A percentile compares a stretch with the other conserved stretches of the same genome.
phyloP scores from a whole-genome alignment of 2,888 invertebrate species.

The Heteromyza rotundicornis region DNA sequence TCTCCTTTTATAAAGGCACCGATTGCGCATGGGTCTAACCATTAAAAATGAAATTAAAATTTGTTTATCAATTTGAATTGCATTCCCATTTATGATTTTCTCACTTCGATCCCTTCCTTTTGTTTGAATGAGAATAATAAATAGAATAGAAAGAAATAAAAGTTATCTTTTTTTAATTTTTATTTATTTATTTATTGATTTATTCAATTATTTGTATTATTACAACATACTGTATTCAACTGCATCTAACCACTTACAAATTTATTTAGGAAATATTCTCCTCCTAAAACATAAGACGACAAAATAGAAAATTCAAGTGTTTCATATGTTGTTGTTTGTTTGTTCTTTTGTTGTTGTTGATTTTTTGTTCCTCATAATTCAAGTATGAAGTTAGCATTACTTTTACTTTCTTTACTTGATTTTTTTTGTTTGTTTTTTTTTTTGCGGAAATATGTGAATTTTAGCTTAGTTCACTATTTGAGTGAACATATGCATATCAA shows the following conservation, averaged over 20 bases:
- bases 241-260: conserved; percentile 9
- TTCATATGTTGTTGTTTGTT: neutral
- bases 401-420: neutral
- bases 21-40: too few species aligned
- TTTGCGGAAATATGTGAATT: neutral
- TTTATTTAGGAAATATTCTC: neutral
- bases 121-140: too few species aligned
- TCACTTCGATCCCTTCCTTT: too few species aligned
- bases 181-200: conserved; percentile 4
- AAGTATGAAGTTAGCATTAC: neutral
- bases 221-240: conserved; percentile 7
- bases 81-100: too few species aligned
- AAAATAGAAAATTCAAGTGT: neutral
- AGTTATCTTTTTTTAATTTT: too few species aligned
- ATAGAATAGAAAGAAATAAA: too few species aligned
- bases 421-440: too few species aligned
- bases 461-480: neutral
- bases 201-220: conserved; percentile 7
- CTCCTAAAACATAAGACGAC: conserved; percentile 5
- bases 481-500: neutral
- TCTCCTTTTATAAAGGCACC: too few species aligned
- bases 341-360: neutral
- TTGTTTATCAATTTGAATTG: too few species aligned
- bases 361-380: neutral
- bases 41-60: too few species aligned